These are phyloP conservation scores for Nudaria mundana DNA, from an alignment of 2,888 invertebrate genomes.

Conservation along the genomic window DNA sequence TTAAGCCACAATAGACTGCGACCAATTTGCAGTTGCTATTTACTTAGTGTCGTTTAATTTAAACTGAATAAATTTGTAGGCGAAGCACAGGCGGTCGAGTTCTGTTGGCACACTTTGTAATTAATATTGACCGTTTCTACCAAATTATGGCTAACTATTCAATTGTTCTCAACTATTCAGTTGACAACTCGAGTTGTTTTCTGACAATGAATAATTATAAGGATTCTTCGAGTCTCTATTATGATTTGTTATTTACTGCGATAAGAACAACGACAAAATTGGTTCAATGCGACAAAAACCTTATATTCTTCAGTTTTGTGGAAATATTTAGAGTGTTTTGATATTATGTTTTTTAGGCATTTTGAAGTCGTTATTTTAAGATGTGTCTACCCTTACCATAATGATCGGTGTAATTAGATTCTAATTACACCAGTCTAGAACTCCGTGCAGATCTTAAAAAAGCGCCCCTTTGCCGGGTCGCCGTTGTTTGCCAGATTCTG, in stretches of 20 bases:
- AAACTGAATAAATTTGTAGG: constrained; percentile 56
- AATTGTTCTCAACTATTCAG: constrained; percentile 24
- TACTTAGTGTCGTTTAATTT: constrained; percentile 71
- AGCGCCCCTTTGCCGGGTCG: no score
- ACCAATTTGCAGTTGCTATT: constrained; percentile 59
- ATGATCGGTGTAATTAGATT: no score
- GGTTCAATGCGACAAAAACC: no score
- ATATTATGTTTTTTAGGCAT: no score
- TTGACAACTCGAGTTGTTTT: constrained; percentile 19
- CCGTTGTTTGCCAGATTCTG: no score
- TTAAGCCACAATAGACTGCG: constrained; percentile 43
- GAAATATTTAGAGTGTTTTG: no score
- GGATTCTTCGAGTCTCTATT: constrained; percentile 23
- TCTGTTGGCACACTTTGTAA: constrained; percentile 47
- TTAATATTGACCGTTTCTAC: constrained; percentile 60
- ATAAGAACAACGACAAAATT: constrained; percentile 9
- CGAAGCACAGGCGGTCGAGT: constrained; percentile 19
- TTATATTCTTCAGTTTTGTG: no score
- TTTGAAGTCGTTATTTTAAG: no score
- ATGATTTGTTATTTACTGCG: constrained; percentile 16
- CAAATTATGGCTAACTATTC: constrained; percentile 34
- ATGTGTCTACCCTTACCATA: no score
- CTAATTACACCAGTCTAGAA: no score
- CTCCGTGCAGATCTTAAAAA: no score
- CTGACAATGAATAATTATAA: constrained; percentile 30